Percentiles rank a stretch among this genome's conserved stretches.
phyloP scores from a whole-genome alignment of 2,113 vertebrate species.

The Malurus elegans region DNA sequence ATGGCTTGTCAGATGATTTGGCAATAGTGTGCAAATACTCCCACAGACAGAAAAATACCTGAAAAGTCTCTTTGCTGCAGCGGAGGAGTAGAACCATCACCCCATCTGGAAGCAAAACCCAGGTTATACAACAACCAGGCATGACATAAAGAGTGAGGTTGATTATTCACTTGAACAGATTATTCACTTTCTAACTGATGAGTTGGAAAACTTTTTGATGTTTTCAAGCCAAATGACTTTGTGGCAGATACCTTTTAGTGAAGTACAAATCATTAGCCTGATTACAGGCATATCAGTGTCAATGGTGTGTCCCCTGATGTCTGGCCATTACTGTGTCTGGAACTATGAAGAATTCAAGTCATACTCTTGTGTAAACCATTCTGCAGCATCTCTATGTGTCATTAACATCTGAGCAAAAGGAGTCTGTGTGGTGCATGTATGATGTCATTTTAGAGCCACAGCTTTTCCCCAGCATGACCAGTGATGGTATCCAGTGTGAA shows the following conservation, averaged over 20 bases:
- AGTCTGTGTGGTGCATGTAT: not conserved
- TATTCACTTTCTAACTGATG: not conserved
- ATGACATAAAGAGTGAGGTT: not conserved
- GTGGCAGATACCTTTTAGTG: not conserved
- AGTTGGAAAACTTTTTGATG: not conserved
- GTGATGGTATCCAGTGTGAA: not conserved
- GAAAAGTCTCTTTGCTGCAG: not conserved
- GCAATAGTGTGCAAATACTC: not conserved
- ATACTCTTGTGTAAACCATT: not conserved
- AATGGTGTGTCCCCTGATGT: not conserved
- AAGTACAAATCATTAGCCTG: not conserved
- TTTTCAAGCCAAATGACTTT: constrained; percentile 9
- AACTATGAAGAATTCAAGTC: not conserved
- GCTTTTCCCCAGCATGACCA: not conserved
- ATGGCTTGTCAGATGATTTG: not conserved
- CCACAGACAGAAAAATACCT: not conserved
- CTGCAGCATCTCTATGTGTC: not conserved
- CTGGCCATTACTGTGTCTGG: not conserved
- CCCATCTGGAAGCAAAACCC: not conserved
- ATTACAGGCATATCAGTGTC: not conserved
- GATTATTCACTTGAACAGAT: constrained; percentile 21
- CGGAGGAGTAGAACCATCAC: not conserved
- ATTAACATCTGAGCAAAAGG: not conserved
- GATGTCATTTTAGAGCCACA: not conserved
- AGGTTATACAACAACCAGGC: not conserved